phyloP scores from a whole-genome alignment of 2,888 invertebrate species.

The Lysandra coridon region DNA sequence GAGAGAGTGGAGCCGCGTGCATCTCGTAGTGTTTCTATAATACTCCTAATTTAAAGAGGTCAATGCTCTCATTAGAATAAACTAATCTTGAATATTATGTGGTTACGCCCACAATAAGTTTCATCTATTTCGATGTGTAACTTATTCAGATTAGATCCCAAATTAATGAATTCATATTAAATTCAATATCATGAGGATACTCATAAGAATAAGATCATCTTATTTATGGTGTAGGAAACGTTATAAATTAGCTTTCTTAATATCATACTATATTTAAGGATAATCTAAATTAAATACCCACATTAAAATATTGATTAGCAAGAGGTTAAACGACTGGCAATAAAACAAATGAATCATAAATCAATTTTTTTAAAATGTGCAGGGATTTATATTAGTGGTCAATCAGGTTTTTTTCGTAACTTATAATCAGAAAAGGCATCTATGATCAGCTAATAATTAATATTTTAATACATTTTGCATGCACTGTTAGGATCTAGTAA shows the following conservation, averaged over 20 bases:
- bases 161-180: background rate
- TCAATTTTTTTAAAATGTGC: background rate
- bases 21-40: no score
- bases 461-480: no score
- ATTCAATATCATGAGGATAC: background rate
- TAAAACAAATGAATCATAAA: background rate
- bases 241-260: background rate
- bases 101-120: background rate
- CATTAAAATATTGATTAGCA: background rate
- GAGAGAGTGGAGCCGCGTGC: no score
- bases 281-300: background rate
- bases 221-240: background rate
- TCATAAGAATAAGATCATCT: conserved; percentile 8
- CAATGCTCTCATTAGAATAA: background rate
- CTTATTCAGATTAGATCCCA: background rate
- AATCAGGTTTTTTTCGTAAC: no score
- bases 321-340: background rate
- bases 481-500: no score
- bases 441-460: no score
- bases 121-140: background rate
- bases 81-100: background rate
- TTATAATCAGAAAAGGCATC: no score
- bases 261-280: background rate
- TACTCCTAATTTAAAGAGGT: background rate
- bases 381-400: no score